phyloP scores from a whole-genome alignment of 2,888 invertebrate genomes.

The Caenorhabditis zanzibari region DNA sequence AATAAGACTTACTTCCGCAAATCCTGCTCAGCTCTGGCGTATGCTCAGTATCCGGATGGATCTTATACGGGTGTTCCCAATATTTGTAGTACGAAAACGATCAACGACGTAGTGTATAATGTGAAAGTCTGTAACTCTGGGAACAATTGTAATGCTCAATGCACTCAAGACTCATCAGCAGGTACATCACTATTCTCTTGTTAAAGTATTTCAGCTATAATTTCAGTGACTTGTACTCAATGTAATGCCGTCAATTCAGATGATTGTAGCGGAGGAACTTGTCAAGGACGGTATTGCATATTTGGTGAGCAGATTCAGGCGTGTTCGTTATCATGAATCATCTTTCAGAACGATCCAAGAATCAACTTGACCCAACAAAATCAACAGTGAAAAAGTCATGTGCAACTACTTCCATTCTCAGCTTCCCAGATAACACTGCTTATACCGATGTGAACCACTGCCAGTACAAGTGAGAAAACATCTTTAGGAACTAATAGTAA shows the following conservation, averaged over 20 bases:
- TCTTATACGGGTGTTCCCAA: conserved; percentile 43
- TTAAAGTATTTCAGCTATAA: neutral
- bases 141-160: conserved; percentile 63
- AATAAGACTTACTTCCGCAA: conserved; percentile 51
- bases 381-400: conserved; percentile 66
- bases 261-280: conserved; percentile 68
- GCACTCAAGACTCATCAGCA: conserved; percentile 38
- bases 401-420: conserved; percentile 42
- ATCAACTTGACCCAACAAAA: conserved; percentile 38
- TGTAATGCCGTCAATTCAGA: conserved; percentile 55
- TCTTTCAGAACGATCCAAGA: conserved; percentile 41
- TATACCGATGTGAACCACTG: conserved; percentile 59
- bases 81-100: conserved; percentile 62
- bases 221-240: conserved; percentile 62
- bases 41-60: conserved; percentile 68
- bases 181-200: too few species aligned
- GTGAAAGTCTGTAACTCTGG: conserved; percentile 69
- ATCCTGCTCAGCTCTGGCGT: conserved; percentile 58
- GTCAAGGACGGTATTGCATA: conserved; percentile 64
- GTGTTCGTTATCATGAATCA: neutral
- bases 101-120: conserved; percentile 67
- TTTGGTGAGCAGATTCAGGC: conserved; percentile 42
- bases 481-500: neutral
- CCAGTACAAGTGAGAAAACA: conserved; percentile 60
- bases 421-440: conserved; percentile 60